A percentile compares a stretch with the other conserved stretches of the same genome.
phyloP scores from a whole-genome alignment of 2,888 invertebrate species.

The Gastracanthus pulcherrimus region DNA sequence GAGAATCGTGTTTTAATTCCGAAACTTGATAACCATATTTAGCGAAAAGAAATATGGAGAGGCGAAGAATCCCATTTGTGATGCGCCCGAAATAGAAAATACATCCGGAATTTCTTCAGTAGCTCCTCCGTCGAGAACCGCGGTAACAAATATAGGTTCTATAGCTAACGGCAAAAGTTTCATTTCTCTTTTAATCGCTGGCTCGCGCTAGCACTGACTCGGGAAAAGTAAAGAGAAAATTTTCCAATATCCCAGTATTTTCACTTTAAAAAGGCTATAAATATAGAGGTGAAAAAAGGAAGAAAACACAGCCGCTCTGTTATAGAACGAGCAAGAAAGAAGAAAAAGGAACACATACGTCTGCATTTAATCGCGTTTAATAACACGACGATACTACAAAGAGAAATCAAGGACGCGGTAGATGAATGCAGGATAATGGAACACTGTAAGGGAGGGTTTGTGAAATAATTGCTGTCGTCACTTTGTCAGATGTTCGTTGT shows the following conservation, averaged over 20 bases:
- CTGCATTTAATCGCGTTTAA: slow-evolving; percentile 1
- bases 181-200: slow-evolving; percentile 30
- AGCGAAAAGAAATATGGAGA: no score
- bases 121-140: not conserved
- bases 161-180: slow-evolving; percentile 27
- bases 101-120: not conserved
- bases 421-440: not conserved
- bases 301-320: not conserved
- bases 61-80: no score
- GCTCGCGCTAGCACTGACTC: not conserved
- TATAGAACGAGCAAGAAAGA: not conserved
- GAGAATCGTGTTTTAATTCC: no score
- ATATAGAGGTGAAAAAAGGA: not conserved
- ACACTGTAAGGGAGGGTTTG: no score
- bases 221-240: slow-evolving; percentile 7
- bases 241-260: slow-evolving; percentile 43
- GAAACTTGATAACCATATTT: no score
- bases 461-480: not conserved
- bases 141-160: slow-evolving; percentile 17
- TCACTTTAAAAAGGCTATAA: slow-evolving; percentile 32
- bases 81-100: not conserved
- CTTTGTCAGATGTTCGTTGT: not conserved
- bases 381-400: not conserved
- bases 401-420: not conserved
- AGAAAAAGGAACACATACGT: not conserved